Percentiles rank a stretch among this genome's conserved stretches.
These are phyloP conservation scores for Heterotilapia buettikoferi DNA, from an alignment of 2,113 vertebrate species.

Conservation along the genomic window DNA sequence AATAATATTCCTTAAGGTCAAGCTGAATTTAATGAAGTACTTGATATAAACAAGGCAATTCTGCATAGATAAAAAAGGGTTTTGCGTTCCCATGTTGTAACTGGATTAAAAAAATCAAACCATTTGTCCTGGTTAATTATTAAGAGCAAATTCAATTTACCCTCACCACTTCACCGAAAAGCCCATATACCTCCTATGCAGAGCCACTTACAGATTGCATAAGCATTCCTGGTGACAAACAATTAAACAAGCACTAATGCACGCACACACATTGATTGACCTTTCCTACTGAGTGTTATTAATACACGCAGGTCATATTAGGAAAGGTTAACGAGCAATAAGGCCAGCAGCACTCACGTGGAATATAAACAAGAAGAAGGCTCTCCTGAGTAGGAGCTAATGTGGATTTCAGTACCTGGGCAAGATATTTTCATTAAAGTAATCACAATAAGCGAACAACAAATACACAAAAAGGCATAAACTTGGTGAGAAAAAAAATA, in stretches of 20 bases:
- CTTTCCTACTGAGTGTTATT: slow-evolving; percentile 70
- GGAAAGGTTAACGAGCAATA: slow-evolving; percentile 74
- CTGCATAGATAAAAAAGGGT: neutral
- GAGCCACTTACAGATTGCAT: slow-evolving; percentile 33
- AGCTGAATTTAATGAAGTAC: slow-evolving; percentile 30
- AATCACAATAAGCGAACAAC: neutral
- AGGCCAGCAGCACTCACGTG: slow-evolving; percentile 28
- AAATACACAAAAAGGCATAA: neutral
- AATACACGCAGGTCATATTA: slow-evolving; percentile 69
- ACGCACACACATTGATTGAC: slow-evolving; percentile 60
- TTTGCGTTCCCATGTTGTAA: neutral
- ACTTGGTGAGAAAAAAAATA: too few relatives aligned
- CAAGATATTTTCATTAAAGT: neutral
- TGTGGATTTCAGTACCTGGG: neutral
- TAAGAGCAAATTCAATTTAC: slow-evolving; percentile 42
- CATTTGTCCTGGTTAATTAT: slow-evolving; percentile 49
- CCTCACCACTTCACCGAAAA: slow-evolving; percentile 15
- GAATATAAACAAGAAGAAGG: slow-evolving; percentile 54
- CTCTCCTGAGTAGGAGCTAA: neutral
- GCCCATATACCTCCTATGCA: slow-evolving; percentile 8
- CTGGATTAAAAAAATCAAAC: neutral
- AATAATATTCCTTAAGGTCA: slow-evolving; percentile 31
- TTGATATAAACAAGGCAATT: slow-evolving; percentile 1
- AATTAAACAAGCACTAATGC: slow-evolving; percentile 44
- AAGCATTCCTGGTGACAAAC: slow-evolving; percentile 52